Conservation (phyloP, 2,113 vertebrate genomes). For the Callocephalon fimbriatum region DNA sequence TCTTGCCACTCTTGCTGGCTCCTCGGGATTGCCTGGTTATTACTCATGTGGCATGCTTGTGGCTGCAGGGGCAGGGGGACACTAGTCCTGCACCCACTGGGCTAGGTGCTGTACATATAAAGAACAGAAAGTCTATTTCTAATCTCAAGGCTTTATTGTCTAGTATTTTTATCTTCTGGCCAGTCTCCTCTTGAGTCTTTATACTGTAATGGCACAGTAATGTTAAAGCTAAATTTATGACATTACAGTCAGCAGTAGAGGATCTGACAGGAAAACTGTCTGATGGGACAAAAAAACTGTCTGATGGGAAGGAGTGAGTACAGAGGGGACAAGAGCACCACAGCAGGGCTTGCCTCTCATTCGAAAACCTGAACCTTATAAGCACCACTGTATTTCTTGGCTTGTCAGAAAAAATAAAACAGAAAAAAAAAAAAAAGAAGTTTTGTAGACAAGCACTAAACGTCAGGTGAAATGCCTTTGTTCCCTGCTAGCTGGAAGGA, state of each 20-base stretch:
- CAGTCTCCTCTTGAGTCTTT: not conserved
- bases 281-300: not conserved
- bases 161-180: not conserved
- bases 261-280: not conserved
- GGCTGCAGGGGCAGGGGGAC: not conserved
- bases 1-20: not conserved
- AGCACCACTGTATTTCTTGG: not conserved
- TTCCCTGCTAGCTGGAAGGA: not conserved
- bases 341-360: not conserved
- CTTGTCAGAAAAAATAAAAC: not conserved
- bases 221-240: not conserved
- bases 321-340: not conserved
- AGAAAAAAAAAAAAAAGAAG: not conserved
- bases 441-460: not conserved
- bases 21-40: not conserved
- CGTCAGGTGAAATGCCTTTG: not conserved
- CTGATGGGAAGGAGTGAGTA: rapidly evolving
- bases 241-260: not conserved
- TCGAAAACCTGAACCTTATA: not conserved
- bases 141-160: not conserved
- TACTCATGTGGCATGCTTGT: rapidly evolving
- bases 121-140: not conserved
- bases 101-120: not conserved
- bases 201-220: not conserved
- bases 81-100: not conserved